Evolutionary conservation across 1,140 invertebrate genomes (phyloP).

Genomic region (Colletes gigas): DNA sequence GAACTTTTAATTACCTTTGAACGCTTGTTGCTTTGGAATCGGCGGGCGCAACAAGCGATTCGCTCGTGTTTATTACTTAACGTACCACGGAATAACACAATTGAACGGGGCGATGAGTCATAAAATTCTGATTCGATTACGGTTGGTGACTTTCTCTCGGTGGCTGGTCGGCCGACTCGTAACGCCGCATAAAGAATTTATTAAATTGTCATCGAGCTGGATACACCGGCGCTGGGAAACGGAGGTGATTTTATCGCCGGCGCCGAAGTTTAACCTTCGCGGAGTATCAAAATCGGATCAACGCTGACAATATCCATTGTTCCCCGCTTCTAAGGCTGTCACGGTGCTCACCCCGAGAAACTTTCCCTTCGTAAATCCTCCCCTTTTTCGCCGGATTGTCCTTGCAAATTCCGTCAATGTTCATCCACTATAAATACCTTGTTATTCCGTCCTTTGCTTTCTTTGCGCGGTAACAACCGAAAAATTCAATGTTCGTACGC

Average conservation of each 20-base stretch:
- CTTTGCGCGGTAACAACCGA: too few relatives aligned
- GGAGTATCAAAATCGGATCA: constrained; percentile 38
- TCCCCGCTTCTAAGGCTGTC: background rate
- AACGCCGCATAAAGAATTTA: constrained; percentile 42
- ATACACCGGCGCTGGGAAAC: background rate
- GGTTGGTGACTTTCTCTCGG: constrained; percentile 36
- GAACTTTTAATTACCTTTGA: background rate
- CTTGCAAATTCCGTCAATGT: background rate
- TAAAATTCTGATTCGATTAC: constrained; percentile 54
- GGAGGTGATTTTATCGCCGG: constrained; percentile 18
- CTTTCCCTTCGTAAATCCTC: background rate
- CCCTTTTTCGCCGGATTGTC: background rate
- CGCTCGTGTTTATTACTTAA: constrained; percentile 40
- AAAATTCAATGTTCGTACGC: too few relatives aligned
- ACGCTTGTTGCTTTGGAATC: background rate
- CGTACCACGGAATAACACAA: constrained; percentile 34
- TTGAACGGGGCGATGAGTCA: constrained; percentile 43
- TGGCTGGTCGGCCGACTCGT: constrained; percentile 5
- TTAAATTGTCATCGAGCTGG: constrained; percentile 37
- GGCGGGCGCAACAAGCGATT: constrained; percentile 7
- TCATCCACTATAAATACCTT: background rate
- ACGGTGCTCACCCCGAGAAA: background rate
- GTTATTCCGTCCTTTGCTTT: too few relatives aligned
- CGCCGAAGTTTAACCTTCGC: constrained; percentile 7
- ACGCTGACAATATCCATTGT: background rate